Conservation (phyloP, 2,888 invertebrate genomes). For the Bruchidius siliquastri region DNA sequence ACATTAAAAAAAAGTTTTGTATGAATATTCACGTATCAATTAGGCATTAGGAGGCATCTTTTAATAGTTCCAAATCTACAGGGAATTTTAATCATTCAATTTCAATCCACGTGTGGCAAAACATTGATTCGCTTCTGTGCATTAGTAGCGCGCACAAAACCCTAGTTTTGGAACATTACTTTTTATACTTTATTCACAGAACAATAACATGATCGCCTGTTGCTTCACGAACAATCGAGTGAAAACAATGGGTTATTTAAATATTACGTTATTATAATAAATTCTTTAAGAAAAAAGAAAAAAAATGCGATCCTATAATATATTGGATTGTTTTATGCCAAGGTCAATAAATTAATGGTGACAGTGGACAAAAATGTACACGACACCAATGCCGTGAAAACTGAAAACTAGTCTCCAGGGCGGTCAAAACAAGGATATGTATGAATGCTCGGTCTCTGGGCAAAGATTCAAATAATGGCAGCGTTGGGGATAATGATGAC, state of each 20-base stretch:
- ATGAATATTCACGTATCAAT: no score
- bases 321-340: neutral
- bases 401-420: no score
- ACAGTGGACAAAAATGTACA: no score
- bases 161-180: neutral
- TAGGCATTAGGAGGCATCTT: no score
- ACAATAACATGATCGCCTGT: neutral
- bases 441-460: no score
- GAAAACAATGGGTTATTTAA: neutral
- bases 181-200: neutral
- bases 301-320: neutral
- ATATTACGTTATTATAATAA: neutral
- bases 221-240: neutral
- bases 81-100: no score
- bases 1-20: no score
- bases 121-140: neutral
- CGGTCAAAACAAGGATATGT: no score
- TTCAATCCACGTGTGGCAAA: neutral
- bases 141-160: neutral
- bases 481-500: no score
- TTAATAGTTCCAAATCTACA: no score
- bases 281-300: neutral
- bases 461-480: no score
- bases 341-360: neutral
- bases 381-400: no score